These are phyloP conservation scores for Procapra przewalskii DNA, from an alignment of 2,113 vertebrate genomes.

Conservation along the genomic window DNA sequence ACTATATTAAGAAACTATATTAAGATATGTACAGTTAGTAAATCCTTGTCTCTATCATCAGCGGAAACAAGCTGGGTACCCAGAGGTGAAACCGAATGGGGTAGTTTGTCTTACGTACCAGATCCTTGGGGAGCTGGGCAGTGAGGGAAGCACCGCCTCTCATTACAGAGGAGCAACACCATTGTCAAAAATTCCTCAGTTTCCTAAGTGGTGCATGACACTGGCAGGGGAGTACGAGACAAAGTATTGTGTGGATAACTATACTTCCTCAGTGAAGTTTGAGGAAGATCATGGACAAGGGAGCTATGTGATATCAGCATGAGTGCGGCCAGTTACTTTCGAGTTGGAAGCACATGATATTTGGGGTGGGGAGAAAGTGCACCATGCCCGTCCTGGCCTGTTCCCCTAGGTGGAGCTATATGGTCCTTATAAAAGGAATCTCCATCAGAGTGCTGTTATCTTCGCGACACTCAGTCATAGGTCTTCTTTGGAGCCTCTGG, in stretches of 20 bases:
- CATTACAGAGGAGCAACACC: not conserved
- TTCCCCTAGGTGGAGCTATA: not conserved
- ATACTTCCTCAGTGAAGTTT: not conserved
- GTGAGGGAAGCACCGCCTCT: not conserved
- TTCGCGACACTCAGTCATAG: not conserved
- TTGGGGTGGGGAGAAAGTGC: not conserved
- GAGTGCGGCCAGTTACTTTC: not conserved
- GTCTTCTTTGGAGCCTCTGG: not conserved
- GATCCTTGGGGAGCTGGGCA: not conserved
- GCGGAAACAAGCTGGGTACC: rapidly evolving
- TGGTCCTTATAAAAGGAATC: not conserved
- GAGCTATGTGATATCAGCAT: not conserved
- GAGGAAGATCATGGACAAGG: not conserved
- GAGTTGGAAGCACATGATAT: not conserved
- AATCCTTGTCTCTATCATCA: not conserved
- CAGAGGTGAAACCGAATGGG: not conserved
- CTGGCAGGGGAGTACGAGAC: rapidly evolving
- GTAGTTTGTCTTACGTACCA: not conserved
- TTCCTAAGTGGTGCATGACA: not conserved
- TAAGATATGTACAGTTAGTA: rapidly evolving
- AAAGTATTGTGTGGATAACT: not conserved
- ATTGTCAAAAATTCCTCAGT: not conserved
- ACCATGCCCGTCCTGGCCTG: not conserved
- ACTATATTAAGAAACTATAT: not conserved
- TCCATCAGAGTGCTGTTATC: not conserved